Conservation (phyloP, 2,113 vertebrate genomes). For the Philantomba maxwellii region DNA sequence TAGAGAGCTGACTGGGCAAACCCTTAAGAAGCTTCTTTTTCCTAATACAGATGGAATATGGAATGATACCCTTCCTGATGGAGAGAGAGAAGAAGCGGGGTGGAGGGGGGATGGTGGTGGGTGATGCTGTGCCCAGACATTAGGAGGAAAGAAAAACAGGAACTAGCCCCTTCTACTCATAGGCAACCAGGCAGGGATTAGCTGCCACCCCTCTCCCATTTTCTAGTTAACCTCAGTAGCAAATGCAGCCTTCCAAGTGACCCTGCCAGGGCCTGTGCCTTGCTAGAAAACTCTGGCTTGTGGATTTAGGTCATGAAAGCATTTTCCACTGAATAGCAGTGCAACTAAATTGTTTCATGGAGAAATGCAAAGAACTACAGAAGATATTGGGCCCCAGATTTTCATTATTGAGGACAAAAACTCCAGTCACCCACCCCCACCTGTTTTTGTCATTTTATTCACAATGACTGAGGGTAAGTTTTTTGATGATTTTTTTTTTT, state of each 20-base stretch:
- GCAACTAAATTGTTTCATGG: neutral
- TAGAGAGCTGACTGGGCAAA: conserved; percentile 30
- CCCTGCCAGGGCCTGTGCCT: neutral
- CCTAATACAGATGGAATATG: neutral
- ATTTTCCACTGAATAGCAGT: neutral
- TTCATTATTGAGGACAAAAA: neutral
- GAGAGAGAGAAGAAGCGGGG: neutral
- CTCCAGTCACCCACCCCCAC: neutral
- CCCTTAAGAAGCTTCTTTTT: conserved; percentile 32
- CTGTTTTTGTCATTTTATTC: neutral
- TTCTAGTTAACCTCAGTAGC: conserved; percentile 16
- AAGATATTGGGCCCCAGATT: neutral
- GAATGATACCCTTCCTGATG: neutral
- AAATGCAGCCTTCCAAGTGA: neutral
- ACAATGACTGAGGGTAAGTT: neutral
- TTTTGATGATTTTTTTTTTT: neutral
- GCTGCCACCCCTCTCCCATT: neutral
- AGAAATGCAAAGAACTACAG: neutral
- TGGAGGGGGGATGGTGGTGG: neutral
- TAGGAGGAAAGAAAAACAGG: neutral
- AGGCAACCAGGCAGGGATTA: neutral
- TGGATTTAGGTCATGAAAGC: conserved; percentile 4
- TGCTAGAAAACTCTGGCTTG: neutral
- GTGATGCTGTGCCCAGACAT: neutral
- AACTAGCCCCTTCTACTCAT: neutral